These are phyloP conservation scores for Chelonia mydas DNA, from an alignment of 2,797 vertebrate species.

Conservation along the genomic window DNA sequence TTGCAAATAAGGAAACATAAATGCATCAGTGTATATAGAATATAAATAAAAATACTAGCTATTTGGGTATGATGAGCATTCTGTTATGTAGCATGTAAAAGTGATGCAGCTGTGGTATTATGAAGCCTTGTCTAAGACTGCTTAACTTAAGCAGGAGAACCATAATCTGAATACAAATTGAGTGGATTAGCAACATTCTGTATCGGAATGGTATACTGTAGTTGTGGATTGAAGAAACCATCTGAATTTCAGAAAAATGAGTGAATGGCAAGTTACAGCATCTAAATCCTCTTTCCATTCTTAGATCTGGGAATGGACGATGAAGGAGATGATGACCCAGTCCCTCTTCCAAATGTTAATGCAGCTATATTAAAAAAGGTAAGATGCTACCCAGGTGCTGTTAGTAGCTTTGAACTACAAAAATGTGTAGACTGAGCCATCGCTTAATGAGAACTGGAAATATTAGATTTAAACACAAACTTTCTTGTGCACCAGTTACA, in stretches of 20 bases:
- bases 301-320: constrained; percentile 99
- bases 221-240: neutral
- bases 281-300: constrained; percentile 23
- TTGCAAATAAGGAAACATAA: neutral
- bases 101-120: fast-evolving
- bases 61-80: neutral
- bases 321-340: constrained; percentile 98
- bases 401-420: neutral
- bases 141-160: neutral
- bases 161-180: neutral
- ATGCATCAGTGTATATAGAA: neutral
- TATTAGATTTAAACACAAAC: neutral
- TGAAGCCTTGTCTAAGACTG: neutral
- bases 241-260: neutral
- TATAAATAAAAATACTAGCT: neutral
- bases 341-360: constrained; percentile 98
- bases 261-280: neutral
- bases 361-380: constrained; percentile 99
- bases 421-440: neutral
- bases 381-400: constrained; percentile 9
- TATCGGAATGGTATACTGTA: neutral
- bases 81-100: fast-evolving
- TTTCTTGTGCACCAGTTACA: neutral
- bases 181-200: neutral
- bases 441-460: neutral